A percentile compares a stretch with the other conserved stretches of the same genome.
Conservation (phyloP, 2,797 vertebrate genomes). For the Pampus argenteus region DNA sequence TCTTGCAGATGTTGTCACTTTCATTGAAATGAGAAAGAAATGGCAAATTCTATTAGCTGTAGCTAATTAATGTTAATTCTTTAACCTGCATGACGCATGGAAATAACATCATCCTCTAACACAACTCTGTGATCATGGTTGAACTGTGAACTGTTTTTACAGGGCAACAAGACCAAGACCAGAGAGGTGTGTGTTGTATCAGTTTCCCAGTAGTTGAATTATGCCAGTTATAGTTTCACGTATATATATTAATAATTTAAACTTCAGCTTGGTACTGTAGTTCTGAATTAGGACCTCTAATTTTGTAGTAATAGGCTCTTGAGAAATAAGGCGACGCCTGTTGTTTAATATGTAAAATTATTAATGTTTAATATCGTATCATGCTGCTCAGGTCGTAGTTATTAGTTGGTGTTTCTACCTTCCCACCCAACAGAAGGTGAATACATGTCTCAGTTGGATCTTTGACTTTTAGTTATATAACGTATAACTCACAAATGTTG, state of each 20-base stretch:
- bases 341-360: too few relatives aligned
- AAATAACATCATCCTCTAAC: not conserved
- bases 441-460: slow-evolving; percentile 1
- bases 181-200: not conserved
- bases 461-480: not conserved
- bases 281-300: not conserved
- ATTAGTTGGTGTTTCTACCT: not conserved
- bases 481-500: slow-evolving; percentile 7
- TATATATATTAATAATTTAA: not conserved
- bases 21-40: not conserved
- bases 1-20: not conserved
- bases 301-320: slow-evolving; percentile 11
- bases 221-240: not conserved
- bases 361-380: not conserved
- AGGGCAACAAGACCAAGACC: not conserved
- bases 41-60: too few relatives aligned
- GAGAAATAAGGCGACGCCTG: not conserved
- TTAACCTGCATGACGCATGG: not conserved
- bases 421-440: not conserved
- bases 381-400: not conserved
- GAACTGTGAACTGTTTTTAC: not conserved
- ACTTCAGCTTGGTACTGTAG: not conserved
- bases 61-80: too few relatives aligned
- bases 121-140: not conserved
- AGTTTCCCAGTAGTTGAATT: not conserved